Base-by-base conservation (phyloP, 2,113 vertebrate species). In the Hemicordylus capensis region DNA sequence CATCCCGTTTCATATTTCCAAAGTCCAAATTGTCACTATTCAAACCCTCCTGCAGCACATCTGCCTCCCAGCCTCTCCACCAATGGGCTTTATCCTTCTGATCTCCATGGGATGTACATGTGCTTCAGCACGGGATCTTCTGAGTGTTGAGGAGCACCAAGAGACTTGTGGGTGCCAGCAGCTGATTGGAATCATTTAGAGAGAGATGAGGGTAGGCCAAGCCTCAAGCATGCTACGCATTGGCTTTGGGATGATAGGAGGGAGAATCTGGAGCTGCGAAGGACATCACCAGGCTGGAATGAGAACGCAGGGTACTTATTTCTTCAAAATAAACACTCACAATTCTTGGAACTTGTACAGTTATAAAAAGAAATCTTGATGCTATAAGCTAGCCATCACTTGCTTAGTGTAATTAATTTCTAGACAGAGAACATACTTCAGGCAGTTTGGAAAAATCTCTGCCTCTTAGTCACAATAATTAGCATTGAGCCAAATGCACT, bases 251-350 rank as follows among this genome's bases (percentile, higher is more conserved):
- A 19, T 34, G 63, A 17, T 61, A 46, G 66, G 44, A 39, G 28
- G n/a, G 31, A 34, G 69, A n/a, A 26, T 46, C 42, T n/a, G 44
- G 54, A 63, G 81, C 39, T 39, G 28, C 74, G 58, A 72, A 83
- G 69, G 46, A 61, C 81, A 74, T 63, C 81, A 46, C 39, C 56
- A 46, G 34, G 42, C 28, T 83, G 58, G 81, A 61, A 74, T 74
- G 56, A 46, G 81, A 63, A 83, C 56, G 10, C 8, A 34, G 42
- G 70, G 81, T 83, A 61, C 81, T 74, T 42, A 37, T 83, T 82
- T 74, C 56, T 39, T 73, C 2, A 31, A 83, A 83, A 83, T 9
- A n/a, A 61, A 61, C 6, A 44, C 56, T 39, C 34, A 6, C 34
- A 42, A 11, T 81, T 20, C 48, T 34, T n/a, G 42, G 56, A 31